Evolutionary conservation across 2,113 vertebrate genomes (phyloP).

Genomic region (Eurypyga helias): DNA sequence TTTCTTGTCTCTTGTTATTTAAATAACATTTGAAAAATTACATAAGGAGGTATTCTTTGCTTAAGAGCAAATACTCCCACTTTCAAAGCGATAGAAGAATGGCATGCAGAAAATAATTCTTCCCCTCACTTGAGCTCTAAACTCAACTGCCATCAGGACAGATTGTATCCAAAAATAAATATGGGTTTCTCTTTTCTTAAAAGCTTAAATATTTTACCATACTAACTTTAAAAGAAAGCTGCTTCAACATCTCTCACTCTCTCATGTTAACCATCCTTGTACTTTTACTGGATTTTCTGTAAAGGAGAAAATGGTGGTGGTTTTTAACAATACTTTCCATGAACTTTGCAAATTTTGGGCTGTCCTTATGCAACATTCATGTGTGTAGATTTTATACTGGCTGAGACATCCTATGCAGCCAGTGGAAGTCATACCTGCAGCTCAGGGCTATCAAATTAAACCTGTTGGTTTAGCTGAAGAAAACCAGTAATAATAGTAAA

Average conservation of each 20-base stretch:
- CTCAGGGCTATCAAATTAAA: background rate
- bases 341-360: background rate
- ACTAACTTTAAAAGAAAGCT: background rate
- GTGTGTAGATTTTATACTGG: background rate
- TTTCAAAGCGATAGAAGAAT: background rate
- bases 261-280: background rate
- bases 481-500: background rate
- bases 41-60: background rate
- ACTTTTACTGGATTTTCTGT: background rate
- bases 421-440: background rate
- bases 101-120: background rate
- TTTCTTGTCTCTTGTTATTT: background rate
- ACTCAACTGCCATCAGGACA: background rate
- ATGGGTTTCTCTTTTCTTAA: background rate
- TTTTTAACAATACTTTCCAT: background rate
- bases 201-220: constrained; percentile 2
- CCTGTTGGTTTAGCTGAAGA: background rate
- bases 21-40: background rate
- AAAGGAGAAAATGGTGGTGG: background rate
- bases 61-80: background rate
- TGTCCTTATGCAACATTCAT: background rate
- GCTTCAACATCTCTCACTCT: background rate
- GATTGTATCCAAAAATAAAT: background rate
- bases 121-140: background rate
- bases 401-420: background rate